Conservation (phyloP, 2,113 vertebrate genomes). For the Pitta sordida region DNA sequence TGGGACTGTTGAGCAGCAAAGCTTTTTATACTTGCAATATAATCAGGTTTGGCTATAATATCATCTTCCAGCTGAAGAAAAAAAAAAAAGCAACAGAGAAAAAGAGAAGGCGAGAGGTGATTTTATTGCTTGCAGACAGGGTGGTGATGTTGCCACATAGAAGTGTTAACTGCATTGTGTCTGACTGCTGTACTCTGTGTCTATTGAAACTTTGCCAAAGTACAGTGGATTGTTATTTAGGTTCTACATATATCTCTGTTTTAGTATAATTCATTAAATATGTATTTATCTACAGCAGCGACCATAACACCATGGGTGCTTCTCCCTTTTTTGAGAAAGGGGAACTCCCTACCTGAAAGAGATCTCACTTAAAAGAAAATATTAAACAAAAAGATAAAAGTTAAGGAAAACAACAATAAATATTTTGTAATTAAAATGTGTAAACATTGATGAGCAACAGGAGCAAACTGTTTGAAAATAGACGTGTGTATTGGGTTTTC, state of each 20-base stretch:
- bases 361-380: neutral
- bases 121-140: neutral
- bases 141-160: neutral
- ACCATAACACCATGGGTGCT: neutral
- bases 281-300: neutral
- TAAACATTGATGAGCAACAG: neutral
- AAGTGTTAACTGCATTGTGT: neutral
- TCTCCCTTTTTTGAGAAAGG: neutral
- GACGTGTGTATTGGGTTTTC: too few relatives aligned
- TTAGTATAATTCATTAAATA: neutral
- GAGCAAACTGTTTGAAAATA: neutral
- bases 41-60: constrained; percentile 73
- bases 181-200: neutral
- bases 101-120: neutral
- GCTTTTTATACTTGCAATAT: constrained; percentile 61
- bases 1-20: constrained; percentile 61
- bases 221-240: neutral
- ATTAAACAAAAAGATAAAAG: neutral
- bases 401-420: neutral
- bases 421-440: neutral
- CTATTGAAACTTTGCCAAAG: neutral
- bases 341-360: neutral
- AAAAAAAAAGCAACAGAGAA: neutral
- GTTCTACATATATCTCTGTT: neutral
- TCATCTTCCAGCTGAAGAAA: constrained; percentile 80